These are phyloP conservation scores for Calephelis nemesis DNA, from an alignment of 1,140 invertebrate genomes.

Conservation along the genomic window DNA sequence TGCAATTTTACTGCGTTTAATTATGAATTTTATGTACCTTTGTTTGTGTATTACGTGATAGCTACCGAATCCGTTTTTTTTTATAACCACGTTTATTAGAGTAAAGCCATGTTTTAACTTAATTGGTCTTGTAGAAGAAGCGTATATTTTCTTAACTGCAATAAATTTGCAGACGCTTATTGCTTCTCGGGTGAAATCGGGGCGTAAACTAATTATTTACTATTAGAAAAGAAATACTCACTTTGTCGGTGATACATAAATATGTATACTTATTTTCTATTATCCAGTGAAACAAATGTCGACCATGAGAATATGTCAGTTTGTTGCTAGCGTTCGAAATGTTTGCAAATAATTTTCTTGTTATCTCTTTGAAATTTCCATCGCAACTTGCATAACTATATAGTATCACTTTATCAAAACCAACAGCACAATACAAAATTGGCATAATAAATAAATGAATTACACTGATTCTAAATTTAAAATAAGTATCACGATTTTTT, in stretches of 20 bases:
- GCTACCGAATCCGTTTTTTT: no score
- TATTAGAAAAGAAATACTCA: constrained; percentile 80
- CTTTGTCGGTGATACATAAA: constrained; percentile 95
- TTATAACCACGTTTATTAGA: no score
- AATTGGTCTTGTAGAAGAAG: no score
- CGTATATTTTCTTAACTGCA: no score
- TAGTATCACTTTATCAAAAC: constrained; percentile 86
- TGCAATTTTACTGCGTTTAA: no score
- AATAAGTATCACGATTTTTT: not conserved
- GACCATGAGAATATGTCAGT: constrained; percentile 93
- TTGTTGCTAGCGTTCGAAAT: constrained; percentile 89
- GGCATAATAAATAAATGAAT: constrained; percentile 81
- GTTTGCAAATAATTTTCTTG: constrained; percentile 90
- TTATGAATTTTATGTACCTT: no score
- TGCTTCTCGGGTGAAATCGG: no score
- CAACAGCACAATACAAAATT: constrained; percentile 91
- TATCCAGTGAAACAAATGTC: constrained; percentile 94
- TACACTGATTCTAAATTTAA: not conserved
- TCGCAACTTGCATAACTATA: constrained; percentile 92
- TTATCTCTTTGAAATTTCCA: constrained; percentile 95
- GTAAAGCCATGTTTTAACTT: no score
- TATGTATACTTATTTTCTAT: constrained; percentile 90
- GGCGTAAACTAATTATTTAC: not conserved
- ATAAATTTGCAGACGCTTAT: no score
- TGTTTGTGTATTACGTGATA: no score